Conservation (phyloP, 2,888 invertebrate genomes). For the Salpingus planirostris region DNA sequence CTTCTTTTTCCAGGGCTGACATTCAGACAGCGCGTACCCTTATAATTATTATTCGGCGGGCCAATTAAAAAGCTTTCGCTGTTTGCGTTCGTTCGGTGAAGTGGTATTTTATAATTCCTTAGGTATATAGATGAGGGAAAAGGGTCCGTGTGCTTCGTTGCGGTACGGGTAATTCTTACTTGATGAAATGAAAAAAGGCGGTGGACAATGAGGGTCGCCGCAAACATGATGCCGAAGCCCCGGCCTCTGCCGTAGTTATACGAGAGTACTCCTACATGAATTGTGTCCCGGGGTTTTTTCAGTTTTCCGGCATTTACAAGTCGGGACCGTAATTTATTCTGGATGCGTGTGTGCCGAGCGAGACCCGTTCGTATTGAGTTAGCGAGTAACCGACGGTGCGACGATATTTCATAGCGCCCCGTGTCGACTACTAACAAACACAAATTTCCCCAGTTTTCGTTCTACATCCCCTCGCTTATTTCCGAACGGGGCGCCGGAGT, state of each 20-base stretch:
- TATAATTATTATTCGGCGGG: slow-evolving; percentile 16
- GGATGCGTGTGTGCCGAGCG: slow-evolving; percentile 24
- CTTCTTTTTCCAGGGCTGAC: no score
- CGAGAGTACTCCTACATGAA: no score
- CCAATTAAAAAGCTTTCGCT: slow-evolving; percentile 15
- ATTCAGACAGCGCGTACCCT: no score
- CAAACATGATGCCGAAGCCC: no score
- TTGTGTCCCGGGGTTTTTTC: slow-evolving; percentile 11
- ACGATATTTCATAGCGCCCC: slow-evolving; percentile 30
- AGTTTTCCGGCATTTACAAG: slow-evolving; percentile 19
- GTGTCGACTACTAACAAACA: slow-evolving; percentile 30
- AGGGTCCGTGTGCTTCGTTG: no score
- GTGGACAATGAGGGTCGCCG: no score
- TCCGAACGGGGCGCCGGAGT: slow-evolving; percentile 17
- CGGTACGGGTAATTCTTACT: no score
- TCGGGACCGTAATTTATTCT: slow-evolving; percentile 21
- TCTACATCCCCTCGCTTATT: slow-evolving; percentile 19
- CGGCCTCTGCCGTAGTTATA: no score
- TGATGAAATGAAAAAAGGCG: slow-evolving; percentile 9
- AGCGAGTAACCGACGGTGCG: slow-evolving; percentile 28
- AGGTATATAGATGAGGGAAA: no score
- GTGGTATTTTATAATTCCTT: slow-evolving; percentile 9
- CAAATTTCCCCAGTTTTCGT: slow-evolving; percentile 21
- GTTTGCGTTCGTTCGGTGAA: slow-evolving; percentile 5
- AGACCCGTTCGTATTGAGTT: slow-evolving; percentile 29